Conservation (phyloP, 2,113 vertebrate genomes). For the Crotophaga sulcirostris region DNA sequence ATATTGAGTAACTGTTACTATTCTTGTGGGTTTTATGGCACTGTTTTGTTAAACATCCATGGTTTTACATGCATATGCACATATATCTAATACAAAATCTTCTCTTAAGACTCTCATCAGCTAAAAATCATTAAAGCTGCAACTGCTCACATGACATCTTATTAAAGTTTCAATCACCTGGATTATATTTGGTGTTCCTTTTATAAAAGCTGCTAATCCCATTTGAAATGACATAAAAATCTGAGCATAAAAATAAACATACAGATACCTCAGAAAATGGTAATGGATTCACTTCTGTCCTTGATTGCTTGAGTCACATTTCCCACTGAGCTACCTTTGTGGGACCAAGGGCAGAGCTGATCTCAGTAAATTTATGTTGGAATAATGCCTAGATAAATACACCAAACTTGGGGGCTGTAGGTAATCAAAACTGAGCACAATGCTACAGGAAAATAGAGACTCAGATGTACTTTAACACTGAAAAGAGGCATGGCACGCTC, state of each 20-base stretch:
- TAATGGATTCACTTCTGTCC: conserved; percentile 32
- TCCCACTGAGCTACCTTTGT: neutral
- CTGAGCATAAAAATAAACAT: conserved; percentile 20
- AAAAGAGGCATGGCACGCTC: conserved; percentile 51
- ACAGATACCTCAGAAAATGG: neutral
- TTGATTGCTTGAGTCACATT: neutral
- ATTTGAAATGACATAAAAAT: conserved; percentile 39
- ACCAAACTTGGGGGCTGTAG: conserved; percentile 34
- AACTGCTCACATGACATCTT: neutral
- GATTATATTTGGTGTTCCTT: neutral
- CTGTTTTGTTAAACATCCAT: neutral
- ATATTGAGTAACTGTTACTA: neutral
- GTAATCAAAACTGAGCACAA: conserved; percentile 60
- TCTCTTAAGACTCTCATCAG: neutral
- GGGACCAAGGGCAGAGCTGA: neutral
- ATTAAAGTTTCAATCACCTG: neutral
- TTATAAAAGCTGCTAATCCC: conserved; percentile 8
- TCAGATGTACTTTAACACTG: conserved; percentile 52
- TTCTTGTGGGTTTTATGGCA: neutral
- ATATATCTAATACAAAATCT: neutral
- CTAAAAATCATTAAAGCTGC: neutral
- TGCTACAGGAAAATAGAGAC: conserved; percentile 58
- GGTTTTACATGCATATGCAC: neutral
- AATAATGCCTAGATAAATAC: conserved; percentile 72
- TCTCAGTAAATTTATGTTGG: conserved; percentile 56